These are phyloP conservation scores for Ophiothrix spiculata DNA, from an alignment of 35 echinoderm and acorn worm genomes.

Conservation along the genomic window DNA sequence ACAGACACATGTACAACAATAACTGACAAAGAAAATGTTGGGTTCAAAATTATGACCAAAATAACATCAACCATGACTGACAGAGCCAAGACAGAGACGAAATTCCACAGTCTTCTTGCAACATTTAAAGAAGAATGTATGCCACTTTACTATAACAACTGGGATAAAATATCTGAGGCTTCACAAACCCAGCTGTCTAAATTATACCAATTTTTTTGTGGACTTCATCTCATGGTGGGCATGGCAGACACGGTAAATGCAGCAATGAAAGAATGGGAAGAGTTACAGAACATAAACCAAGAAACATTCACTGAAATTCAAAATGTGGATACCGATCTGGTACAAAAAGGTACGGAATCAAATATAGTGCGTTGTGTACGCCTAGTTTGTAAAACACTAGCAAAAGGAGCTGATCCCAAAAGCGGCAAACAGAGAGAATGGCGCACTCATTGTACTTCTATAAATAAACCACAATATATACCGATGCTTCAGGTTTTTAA, in stretches of 20 bases:
- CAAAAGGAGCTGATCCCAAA: constrained; percentile 20
- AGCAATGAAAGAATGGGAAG: not conserved
- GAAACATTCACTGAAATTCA: not conserved
- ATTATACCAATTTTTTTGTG: constrained; percentile 31
- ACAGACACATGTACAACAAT: constrained; percentile 12
- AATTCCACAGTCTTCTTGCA: constrained; percentile 2
- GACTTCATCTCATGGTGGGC: constrained; percentile 21
- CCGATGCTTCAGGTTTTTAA: constrained; percentile 1
- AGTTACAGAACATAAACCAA: not conserved
- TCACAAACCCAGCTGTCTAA: not conserved
- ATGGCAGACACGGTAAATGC: constrained; percentile 26
- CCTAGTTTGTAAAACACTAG: constrained; percentile 17
- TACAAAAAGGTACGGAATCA: not conserved
- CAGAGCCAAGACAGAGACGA: constrained; percentile 17
- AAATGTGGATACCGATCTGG: not conserved
- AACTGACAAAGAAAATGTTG: not conserved
- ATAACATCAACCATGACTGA: constrained; percentile 16
- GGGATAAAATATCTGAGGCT: not conserved
- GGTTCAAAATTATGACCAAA: constrained; percentile 29
- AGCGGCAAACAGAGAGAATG: constrained; percentile 27
- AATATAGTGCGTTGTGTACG: not conserved
- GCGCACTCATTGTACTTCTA: not conserved
- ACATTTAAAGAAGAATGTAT: constrained; percentile 14
- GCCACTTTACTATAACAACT: constrained; percentile 4
- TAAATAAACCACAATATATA: not conserved